A percentile compares a stretch with the other conserved stretches of the same genome.
Conservation (phyloP, 2,888 invertebrate genomes). For the Apoda limacodes region DNA sequence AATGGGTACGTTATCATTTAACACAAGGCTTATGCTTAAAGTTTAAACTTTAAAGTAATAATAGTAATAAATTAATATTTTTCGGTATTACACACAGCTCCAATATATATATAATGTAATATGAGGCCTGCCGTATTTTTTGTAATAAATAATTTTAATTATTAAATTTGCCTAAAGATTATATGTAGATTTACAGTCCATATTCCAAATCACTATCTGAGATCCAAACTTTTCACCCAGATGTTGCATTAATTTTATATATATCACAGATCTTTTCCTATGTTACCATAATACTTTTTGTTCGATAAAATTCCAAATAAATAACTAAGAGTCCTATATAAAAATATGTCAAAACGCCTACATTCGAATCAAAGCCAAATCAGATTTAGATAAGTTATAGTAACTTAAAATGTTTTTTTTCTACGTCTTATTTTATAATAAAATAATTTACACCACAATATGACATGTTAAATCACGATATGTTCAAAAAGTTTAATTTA, state of each 20-base stretch:
- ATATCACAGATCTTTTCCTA: constrained; percentile 65
- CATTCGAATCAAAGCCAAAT: constrained; percentile 32
- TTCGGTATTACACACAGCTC: no score
- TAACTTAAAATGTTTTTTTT: no score
- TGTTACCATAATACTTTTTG: constrained; percentile 59
- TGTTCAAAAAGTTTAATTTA: constrained; percentile 51
- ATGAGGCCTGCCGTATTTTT: no score
- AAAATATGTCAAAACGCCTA: constrained; percentile 42
- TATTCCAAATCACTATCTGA: constrained; percentile 50
- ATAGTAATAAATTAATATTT: no score
- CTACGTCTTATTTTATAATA: no score
- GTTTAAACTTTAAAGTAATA: no score
- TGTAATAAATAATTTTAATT: constrained; percentile 16
- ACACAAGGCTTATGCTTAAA: no score
- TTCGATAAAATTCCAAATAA: constrained; percentile 28
- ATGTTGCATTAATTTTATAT: constrained; percentile 54
- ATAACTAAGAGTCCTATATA: constrained; percentile 23
- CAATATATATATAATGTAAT: no score
- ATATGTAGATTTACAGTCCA: no score
- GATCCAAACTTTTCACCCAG: constrained; percentile 54
- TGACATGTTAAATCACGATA: constrained; percentile 41
- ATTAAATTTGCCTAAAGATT: no score
- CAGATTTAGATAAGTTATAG: constrained; percentile 23
- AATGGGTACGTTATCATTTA: no score
- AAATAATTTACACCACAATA: constrained; percentile 17